These are phyloP conservation scores for Crotalus helleri DNA, from an alignment of 2,113 vertebrate genomes.

Conservation along the genomic window DNA sequence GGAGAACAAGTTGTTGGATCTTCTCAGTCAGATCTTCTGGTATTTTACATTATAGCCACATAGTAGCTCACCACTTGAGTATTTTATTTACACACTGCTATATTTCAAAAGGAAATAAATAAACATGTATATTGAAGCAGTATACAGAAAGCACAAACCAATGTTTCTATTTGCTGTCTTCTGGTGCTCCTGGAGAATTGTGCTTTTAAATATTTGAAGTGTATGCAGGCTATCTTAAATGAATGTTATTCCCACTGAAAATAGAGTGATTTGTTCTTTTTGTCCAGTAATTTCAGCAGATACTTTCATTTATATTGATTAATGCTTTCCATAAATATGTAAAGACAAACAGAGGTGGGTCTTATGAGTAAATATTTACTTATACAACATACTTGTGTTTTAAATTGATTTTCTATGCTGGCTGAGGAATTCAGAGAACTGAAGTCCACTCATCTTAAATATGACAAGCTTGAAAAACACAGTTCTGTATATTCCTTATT, in stretches of 20 bases:
- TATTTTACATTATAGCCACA: not conserved
- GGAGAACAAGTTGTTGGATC: not conserved
- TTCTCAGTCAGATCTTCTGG: not conserved
- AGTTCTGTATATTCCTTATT: not conserved
- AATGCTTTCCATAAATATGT: not conserved
- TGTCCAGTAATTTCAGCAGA: not conserved
- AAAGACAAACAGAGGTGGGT: not conserved
- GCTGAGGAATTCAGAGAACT: not conserved
- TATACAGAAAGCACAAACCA: not conserved
- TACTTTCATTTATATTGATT: not conserved
- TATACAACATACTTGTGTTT: not conserved
- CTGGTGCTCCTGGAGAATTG: not conserved
- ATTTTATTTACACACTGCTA: not conserved
- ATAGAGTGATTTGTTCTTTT: not conserved
- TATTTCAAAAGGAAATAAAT: not conserved
- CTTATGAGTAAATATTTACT: not conserved
- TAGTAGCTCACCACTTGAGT: not conserved
- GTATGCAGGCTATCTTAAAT: not conserved
- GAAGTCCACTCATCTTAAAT: not conserved
- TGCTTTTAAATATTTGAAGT: not conserved
- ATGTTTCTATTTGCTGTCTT: not conserved
- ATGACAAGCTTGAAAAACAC: not conserved
- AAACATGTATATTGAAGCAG: not conserved
- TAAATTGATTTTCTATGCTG: not conserved
- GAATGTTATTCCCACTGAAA: not conserved